These are phyloP conservation scores for Chironomus tepperi DNA, from an alignment of 1,140 invertebrate species.

Conservation along the genomic window DNA sequence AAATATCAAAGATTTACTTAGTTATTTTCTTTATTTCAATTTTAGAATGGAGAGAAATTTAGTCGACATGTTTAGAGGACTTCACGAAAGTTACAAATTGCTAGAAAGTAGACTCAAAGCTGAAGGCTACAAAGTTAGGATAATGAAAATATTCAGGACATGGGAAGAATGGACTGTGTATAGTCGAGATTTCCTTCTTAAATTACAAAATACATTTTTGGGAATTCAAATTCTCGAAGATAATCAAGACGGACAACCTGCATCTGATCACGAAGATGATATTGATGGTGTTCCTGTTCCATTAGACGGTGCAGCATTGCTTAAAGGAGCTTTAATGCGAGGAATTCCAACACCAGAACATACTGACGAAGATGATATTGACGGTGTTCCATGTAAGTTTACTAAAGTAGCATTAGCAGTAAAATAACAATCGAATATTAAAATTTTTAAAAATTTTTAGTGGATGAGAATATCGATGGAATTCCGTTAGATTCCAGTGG, in stretches of 20 bases:
- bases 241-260: conserved; percentile 52
- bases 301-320: conserved; percentile 69
- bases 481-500: conserved; percentile 54
- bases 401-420: neutral
- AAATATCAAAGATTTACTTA: neutral
- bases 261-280: conserved; percentile 54
- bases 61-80: conserved; percentile 74
- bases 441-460: conserved; percentile 41
- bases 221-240: conserved; percentile 49
- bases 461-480: conserved; percentile 80
- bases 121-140: conserved; percentile 91
- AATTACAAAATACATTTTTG: conserved; percentile 84
- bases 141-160: conserved; percentile 88
- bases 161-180: conserved; percentile 99
- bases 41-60: conserved; percentile 79
- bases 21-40: conserved; percentile 17
- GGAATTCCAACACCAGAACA: conserved; percentile 38
- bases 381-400: conserved; percentile 60
- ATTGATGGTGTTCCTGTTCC: conserved; percentile 73
- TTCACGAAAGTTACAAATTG: conserved; percentile 65
- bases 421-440: conserved; percentile 19
- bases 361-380: conserved; percentile 56
- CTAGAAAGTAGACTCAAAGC: conserved; percentile 86
- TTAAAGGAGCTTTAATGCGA: conserved; percentile 57
- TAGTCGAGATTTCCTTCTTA: conserved; percentile 85